These are phyloP conservation scores for Microcebus lehilahytsara DNA, from an alignment of 2,113 vertebrate genomes.

Conservation along the genomic window DNA sequence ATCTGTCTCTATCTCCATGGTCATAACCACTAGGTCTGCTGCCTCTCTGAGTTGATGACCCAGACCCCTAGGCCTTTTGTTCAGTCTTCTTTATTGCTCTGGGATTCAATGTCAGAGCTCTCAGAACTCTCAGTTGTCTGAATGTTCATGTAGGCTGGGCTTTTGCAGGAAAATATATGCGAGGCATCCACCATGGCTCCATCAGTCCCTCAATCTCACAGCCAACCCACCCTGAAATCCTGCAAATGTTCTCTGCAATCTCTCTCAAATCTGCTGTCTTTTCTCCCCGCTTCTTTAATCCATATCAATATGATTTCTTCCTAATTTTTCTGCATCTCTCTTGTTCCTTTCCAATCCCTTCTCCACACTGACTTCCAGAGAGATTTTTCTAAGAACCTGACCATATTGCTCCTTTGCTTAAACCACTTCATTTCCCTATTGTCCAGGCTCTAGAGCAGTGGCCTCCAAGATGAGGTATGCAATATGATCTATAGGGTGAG, in stretches of 20 bases:
- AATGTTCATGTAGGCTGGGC: neutral
- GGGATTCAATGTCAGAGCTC: conserved; percentile 18
- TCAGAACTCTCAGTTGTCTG: neutral
- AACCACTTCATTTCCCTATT: neutral
- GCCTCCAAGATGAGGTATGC: neutral
- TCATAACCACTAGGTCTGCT: neutral
- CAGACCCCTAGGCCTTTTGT: neutral
- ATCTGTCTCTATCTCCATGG: neutral
- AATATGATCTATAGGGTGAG: neutral
- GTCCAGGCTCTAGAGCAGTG: neutral
- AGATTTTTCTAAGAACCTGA: neutral
- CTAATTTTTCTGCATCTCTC: neutral
- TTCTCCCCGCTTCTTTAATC: neutral
- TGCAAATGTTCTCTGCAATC: neutral
- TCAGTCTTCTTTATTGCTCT: neutral
- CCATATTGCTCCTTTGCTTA: neutral
- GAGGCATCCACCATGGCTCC: neutral
- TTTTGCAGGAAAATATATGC: neutral
- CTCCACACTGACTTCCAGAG: neutral
- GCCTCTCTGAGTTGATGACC: neutral
- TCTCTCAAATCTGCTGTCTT: neutral
- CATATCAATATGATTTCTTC: neutral
- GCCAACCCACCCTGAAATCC: neutral
- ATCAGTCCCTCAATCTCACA: neutral
- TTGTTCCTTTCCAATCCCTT: conserved; percentile 16